Evolutionary conservation across 2,797 vertebrate species (phyloP).

Genomic region (Taeniopygia guttata): DNA sequence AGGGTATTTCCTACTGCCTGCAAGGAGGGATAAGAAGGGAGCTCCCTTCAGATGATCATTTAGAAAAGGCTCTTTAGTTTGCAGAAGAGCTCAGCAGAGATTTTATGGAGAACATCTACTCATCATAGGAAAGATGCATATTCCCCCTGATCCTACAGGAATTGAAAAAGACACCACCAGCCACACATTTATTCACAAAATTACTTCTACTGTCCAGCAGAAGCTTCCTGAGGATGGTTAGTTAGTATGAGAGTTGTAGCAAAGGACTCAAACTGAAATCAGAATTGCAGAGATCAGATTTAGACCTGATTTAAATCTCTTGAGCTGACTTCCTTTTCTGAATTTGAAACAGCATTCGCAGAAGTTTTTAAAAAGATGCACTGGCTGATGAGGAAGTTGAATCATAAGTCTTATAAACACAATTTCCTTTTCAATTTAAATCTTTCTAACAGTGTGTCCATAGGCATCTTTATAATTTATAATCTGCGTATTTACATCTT

Average conservation of each 20-base stretch:
- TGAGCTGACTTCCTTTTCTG: background rate
- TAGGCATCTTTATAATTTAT: background rate
- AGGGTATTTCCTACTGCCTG: background rate
- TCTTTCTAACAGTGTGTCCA: background rate
- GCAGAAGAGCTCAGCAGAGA: background rate
- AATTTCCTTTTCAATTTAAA: background rate
- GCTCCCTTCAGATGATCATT: background rate
- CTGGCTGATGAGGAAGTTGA: background rate
- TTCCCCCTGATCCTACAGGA: background rate
- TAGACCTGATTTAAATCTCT: constrained; percentile 9
- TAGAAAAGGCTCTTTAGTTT: background rate
- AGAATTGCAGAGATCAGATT: background rate
- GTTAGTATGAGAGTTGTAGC: background rate
- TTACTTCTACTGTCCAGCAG: background rate
- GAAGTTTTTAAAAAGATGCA: background rate
- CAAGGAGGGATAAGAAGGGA: background rate
- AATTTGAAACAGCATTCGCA: background rate
- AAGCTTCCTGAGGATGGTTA: background rate
- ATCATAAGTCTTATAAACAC: background rate
- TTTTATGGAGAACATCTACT: background rate
- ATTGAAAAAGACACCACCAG: background rate
- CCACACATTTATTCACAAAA: background rate
- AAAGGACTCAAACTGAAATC: background rate
- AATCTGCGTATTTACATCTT: background rate
- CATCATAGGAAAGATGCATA: accelerated